Base-by-base conservation (phyloP, 2,888 invertebrate species). In the Cheilosia grossa region DNA sequence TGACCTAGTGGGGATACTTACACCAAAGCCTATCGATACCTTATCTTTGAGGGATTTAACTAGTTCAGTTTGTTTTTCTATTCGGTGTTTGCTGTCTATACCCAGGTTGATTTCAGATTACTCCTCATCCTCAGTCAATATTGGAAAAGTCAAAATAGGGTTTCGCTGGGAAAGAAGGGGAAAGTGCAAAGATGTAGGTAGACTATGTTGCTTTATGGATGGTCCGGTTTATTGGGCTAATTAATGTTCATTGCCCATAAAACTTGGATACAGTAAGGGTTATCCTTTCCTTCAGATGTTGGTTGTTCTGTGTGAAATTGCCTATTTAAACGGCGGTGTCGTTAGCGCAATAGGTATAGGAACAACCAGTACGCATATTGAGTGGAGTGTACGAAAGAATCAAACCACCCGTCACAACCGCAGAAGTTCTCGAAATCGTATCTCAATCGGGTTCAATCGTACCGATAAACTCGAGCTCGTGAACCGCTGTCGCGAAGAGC, bases 51-150 rank as follows among this genome's bases (percentile, higher is more conserved):
- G 30, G 73, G 33, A 63, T 24, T 61, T 44, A 73, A 73, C 73
- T 73, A 73, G 73, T 63, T 73, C 44, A 73, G 73, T 64, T 63
- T 63, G 44, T 47, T 64, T 64, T 54, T 73, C 53, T 63, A 42
- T 61, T 47, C 24, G 24, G 37, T 63, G 63, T 44, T 63, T 53
- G 73, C 5, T 44, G 44, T 63, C 44, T 53, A 33, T 27, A 27
- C 27, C 5, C n/a, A n/a, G n/a, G n/a, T n/a, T n/a, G n/a, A n/a
- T 56, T 47, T 73, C 54, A 17, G 44, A 54, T 73, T 64, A 73
- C 54, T 73, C 73, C 63, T 73, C 73, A n/a, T n/a, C n/a, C n/a
- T n/a, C n/a, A 64, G 73, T 56, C 53, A 73, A 73, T 73, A 73
- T 73, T 73, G 63, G 54, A 63, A 64, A 56, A 56, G 63, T 56